Evolutionary conservation across 2,113 vertebrate species (phyloP).

Genomic region (Oceanodroma tethys): DNA sequence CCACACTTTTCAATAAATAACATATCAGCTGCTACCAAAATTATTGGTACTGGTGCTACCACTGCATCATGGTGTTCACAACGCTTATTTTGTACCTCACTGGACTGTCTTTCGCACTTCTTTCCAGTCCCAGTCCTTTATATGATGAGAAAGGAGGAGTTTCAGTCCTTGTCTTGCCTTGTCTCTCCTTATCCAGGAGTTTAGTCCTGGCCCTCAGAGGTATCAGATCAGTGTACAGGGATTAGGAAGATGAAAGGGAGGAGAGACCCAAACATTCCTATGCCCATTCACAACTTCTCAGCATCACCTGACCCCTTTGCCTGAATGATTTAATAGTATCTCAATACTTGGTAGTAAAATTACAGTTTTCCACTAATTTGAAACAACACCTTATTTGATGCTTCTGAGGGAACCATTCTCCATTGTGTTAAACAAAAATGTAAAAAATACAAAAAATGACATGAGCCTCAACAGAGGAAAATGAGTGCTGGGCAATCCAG

Average conservation of each 20-base stretch:
- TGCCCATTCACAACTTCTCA: background rate
- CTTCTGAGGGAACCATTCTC: background rate
- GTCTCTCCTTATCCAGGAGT: background rate
- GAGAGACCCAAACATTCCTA: background rate
- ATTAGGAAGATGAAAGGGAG: background rate
- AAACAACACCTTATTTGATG: background rate
- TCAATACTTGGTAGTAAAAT: background rate
- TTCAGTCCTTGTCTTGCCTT: background rate
- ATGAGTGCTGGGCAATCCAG: background rate
- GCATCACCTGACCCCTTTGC: background rate
- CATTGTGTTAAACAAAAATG: background rate
- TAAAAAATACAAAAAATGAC: background rate
- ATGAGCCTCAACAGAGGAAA: background rate
- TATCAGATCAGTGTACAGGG: background rate
- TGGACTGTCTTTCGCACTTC: background rate
- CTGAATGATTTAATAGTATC: background rate
- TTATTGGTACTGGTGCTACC: background rate
- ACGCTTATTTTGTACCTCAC: background rate
- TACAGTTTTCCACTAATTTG: background rate
- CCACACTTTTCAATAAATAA: background rate
- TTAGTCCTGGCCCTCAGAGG: background rate
- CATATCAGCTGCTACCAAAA: background rate
- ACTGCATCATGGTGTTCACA: background rate
- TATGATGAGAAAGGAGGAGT: background rate
- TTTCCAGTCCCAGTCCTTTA: background rate